Percentiles rank a stretch among this genome's conserved stretches.
Evolutionary conservation across 2,797 vertebrate species (phyloP).

Genomic region (Poeciliopsis presidionis): DNA sequence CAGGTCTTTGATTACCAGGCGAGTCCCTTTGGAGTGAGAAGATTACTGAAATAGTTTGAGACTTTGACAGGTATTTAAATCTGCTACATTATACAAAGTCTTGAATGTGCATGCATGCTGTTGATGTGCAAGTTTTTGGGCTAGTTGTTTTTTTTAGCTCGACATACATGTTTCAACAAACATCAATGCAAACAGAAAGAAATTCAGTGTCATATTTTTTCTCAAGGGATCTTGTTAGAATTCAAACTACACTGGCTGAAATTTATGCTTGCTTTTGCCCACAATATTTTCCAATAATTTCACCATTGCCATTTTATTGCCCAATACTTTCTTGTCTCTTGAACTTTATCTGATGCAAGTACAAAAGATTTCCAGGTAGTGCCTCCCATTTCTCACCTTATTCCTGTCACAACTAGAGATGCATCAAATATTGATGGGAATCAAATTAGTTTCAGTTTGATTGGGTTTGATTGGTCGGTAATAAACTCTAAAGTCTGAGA

Average conservation of each 20-base stretch:
- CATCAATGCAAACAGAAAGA: not conserved
- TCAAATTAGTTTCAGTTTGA: not conserved
- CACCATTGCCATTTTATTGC: not conserved
- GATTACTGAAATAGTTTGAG: slow-evolving; percentile 4
- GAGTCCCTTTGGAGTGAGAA: slow-evolving; percentile 9
- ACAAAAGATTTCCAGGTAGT: not conserved
- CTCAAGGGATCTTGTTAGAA: not conserved
- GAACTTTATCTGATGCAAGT: not conserved
- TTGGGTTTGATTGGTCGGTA: not conserved
- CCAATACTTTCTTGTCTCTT: not conserved
- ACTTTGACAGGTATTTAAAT: not conserved
- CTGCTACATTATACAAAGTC: slow-evolving; percentile 1
- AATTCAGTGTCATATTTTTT: not conserved
- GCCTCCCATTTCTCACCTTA: not conserved
- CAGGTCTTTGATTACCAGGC: slow-evolving; percentile 43
- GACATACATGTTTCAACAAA: too few species aligned
- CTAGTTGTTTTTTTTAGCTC: not conserved
- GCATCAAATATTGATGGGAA: not conserved
- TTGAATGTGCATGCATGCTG: not conserved
- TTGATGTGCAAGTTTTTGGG: not conserved
- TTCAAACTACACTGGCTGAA: not conserved
- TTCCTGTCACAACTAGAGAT: not conserved
- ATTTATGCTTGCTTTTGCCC: not conserved
- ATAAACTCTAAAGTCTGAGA: not conserved
- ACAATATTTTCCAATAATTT: not conserved